Conservation (phyloP, 2,113 vertebrate genomes). For the Scatophagus argus region DNA sequence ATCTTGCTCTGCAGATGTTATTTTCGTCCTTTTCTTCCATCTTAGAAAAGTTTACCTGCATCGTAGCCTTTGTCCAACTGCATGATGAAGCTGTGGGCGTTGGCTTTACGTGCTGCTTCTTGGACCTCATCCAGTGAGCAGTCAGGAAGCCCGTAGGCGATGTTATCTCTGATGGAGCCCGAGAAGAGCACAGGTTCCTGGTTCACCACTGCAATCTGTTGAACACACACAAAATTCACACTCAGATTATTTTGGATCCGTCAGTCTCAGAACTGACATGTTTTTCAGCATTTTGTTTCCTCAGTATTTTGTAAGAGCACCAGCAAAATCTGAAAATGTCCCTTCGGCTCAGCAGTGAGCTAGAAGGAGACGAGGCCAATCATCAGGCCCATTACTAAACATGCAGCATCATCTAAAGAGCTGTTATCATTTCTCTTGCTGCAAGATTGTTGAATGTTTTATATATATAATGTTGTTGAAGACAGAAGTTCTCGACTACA, state of each 20-base stretch:
- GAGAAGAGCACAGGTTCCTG: conserved; percentile 85
- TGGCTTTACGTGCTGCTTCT: conserved; percentile 79
- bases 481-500: background rate
- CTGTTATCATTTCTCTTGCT: too few relatives aligned
- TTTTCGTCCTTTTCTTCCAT: background rate
- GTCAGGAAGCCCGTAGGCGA: conserved; percentile 75
- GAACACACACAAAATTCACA: background rate
- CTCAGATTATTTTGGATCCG: background rate
- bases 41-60: conserved; percentile 63
- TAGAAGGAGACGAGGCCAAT: too few relatives aligned
- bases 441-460: background rate
- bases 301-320: background rate
- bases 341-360: background rate
- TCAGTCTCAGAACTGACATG: background rate
- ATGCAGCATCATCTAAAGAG: too few relatives aligned
- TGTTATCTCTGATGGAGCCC: conserved; percentile 80
- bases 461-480: background rate
- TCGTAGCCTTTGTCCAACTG: conserved; percentile 75
- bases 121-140: conserved; percentile 66
- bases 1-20: background rate
- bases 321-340: background rate
- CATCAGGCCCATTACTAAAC: too few relatives aligned
- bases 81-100: conserved; percentile 80
- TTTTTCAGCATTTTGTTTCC: background rate
- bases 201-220: conserved; percentile 78